Evolutionary conservation across 2,113 vertebrate genomes (phyloP).

Genomic region (Xiphorhynchus elegans): DNA sequence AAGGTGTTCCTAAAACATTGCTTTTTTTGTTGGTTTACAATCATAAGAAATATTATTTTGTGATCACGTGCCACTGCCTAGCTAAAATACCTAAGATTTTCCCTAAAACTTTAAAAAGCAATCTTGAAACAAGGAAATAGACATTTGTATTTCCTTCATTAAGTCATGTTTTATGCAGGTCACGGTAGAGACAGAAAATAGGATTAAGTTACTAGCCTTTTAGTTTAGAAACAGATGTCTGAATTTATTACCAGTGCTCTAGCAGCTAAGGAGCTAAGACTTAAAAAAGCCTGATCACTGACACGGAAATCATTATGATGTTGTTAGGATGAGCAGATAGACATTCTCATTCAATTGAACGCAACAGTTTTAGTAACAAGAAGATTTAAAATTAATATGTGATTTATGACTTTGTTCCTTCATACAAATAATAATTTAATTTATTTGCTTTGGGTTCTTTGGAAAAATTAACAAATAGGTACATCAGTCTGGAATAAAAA

Average conservation of each 20-base stretch:
- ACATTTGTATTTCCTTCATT: neutral
- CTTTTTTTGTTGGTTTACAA: neutral
- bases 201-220: conserved; percentile 43
- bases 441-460: neutral
- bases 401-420: neutral
- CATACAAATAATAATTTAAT: neutral
- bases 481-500: neutral
- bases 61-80: neutral
- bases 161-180: neutral
- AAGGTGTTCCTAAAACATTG: neutral
- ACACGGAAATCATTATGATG: neutral
- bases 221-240: conserved; percentile 56
- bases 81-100: neutral
- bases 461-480: neutral
- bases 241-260: conserved; percentile 11
- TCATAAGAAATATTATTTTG: neutral
- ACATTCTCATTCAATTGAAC: neutral
- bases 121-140: neutral
- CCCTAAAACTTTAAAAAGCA: neutral
- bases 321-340: neutral
- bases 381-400: neutral
- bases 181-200: conserved; percentile 34
- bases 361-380: neutral
- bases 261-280: conserved; percentile 36
- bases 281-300: neutral